These are phyloP conservation scores for Drosophila rhopaloa DNA, from an alignment of 1,140 invertebrate species.

Conservation along the genomic window DNA sequence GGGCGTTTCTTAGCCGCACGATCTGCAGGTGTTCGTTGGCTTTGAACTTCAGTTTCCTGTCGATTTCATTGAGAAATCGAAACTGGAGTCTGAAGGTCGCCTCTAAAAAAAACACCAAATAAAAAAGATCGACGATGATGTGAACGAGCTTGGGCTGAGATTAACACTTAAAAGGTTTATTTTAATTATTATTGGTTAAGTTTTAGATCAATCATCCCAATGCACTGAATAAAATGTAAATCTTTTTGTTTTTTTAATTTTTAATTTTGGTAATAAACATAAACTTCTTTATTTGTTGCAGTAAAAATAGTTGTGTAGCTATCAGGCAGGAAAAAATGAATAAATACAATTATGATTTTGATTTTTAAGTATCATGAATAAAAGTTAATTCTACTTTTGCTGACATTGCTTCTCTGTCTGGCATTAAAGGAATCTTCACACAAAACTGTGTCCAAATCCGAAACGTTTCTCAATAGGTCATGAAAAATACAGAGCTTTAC, in stretches of 20 bases:
- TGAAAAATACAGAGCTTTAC: slow-evolving; percentile 24
- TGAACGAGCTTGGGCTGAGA: slow-evolving; percentile 25
- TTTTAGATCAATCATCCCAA: background rate
- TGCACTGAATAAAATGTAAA: no score
- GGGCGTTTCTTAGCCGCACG: slow-evolving; percentile 1
- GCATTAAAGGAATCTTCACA: background rate
- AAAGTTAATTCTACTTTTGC: background rate
- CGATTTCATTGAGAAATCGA: slow-evolving; percentile 65
- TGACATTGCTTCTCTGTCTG: background rate
- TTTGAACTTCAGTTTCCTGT: slow-evolving; percentile 38
- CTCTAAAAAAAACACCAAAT: slow-evolving; percentile 11
- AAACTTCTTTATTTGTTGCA: no score
- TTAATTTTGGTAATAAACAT: no score
- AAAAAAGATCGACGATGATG: slow-evolving; percentile 33
- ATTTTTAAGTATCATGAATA: no score
- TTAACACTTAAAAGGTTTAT: background rate
- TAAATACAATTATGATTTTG: no score
- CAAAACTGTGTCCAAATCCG: background rate
- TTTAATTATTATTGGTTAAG: background rate
- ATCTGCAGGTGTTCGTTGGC: slow-evolving; percentile 25
- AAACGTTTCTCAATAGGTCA: slow-evolving; percentile 8
- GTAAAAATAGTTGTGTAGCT: no score
- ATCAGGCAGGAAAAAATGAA: no score
- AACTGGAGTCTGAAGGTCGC: slow-evolving; percentile 59
- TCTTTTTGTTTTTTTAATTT: no score